Evolutionary conservation across 2,797 vertebrate genomes (phyloP).

Genomic region (Emys orbicularis): DNA sequence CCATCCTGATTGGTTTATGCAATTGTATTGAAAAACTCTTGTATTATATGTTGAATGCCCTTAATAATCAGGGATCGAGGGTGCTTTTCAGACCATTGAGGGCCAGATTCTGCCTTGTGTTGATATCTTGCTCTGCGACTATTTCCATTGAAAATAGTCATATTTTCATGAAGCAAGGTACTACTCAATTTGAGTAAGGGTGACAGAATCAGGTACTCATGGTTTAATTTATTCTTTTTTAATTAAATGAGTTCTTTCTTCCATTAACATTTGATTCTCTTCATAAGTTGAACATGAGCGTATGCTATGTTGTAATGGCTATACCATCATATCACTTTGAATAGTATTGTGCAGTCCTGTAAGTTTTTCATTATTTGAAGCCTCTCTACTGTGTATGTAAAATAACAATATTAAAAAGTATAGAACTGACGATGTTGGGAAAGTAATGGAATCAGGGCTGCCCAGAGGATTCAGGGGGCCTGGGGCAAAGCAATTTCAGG

Average conservation of each 20-base stretch:
- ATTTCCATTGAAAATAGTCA: neutral
- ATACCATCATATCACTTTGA: neutral
- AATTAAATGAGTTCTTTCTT: neutral
- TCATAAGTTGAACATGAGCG: neutral
- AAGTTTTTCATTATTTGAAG: neutral
- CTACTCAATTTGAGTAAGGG: neutral
- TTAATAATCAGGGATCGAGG: neutral
- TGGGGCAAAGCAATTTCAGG: too few relatives aligned
- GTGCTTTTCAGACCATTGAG: neutral
- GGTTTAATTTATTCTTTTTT: neutral
- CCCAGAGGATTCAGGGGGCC: too few relatives aligned
- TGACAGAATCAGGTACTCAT: neutral
- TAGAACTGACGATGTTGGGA: neutral
- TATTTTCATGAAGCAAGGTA: neutral
- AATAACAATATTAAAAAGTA: neutral
- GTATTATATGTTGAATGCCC: neutral
- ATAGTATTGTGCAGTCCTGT: neutral
- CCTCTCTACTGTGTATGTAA: neutral
- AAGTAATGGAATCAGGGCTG: neutral
- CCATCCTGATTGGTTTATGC: neutral
- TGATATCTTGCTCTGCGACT: neutral
- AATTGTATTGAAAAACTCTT: neutral
- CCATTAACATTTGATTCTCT: too few relatives aligned
- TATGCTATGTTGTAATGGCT: neutral
- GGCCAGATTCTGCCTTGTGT: neutral